Percentiles rank a stretch among this genome's conserved stretches.
These are phyloP conservation scores for Lottia scabra DNA, from an alignment of 2,888 invertebrate species.

Conservation along the genomic window DNA sequence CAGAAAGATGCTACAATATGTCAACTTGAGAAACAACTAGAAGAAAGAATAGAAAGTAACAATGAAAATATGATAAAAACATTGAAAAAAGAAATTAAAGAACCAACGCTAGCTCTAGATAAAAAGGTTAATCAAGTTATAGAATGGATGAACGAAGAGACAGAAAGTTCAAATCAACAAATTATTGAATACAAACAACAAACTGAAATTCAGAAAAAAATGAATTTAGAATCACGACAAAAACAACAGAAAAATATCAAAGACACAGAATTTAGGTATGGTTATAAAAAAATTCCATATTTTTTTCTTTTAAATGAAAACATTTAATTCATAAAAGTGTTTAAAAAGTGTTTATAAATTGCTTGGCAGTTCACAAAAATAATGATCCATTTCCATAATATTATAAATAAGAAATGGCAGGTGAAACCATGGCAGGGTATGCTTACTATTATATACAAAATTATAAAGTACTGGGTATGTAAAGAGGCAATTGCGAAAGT, in stretches of 20 bases:
- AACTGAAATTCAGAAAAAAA: constrained; percentile 22
- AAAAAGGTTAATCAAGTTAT: constrained; percentile 35
- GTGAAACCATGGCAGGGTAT: too few species aligned
- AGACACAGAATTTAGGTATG: constrained; percentile 30
- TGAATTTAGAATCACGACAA: constrained; percentile 20
- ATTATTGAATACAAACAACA: constrained; percentile 24
- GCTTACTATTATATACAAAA: too few species aligned
- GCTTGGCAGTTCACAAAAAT: too few species aligned
- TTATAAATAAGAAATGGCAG: too few species aligned
- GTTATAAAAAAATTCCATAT: too few species aligned
- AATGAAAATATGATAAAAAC: constrained; percentile 30
- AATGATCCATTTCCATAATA: too few species aligned
- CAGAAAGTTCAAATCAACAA: constrained; percentile 23
- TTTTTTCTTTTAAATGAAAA: neutral
- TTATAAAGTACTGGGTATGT: too few species aligned
- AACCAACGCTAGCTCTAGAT: constrained; percentile 35
- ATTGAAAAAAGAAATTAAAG: constrained; percentile 32
- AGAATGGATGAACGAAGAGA: constrained; percentile 22
- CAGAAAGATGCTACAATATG: constrained; percentile 47
- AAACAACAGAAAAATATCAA: constrained; percentile 23
- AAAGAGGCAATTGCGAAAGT: too few species aligned
- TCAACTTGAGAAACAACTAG: constrained; percentile 33
- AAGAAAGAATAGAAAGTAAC: constrained; percentile 22
- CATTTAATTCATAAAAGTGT: too few species aligned
- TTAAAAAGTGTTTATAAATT: too few species aligned